Evolutionary conservation across 1,140 invertebrate species (phyloP).

Genomic region (Atta colombica): DNA sequence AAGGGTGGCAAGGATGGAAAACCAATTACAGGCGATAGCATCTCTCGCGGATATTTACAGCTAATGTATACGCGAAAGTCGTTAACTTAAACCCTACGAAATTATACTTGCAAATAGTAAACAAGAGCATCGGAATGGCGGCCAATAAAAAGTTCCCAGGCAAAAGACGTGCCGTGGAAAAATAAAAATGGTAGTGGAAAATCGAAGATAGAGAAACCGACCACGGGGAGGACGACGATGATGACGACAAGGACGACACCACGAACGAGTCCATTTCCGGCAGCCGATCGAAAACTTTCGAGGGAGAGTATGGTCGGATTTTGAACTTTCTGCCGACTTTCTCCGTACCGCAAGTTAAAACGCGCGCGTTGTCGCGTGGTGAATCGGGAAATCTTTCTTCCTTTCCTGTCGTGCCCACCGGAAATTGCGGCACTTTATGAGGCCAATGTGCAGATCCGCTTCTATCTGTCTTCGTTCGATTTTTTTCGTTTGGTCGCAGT

Average conservation of each 20-base stretch:
- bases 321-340: conserved; percentile 47
- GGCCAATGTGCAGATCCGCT: conserved; percentile 54
- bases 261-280: conserved; percentile 53
- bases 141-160: conserved; percentile 46
- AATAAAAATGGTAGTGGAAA: conserved; percentile 43
- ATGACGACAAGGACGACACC: neutral
- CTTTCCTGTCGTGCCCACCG: conserved; percentile 49
- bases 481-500: conserved; percentile 25
- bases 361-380: conserved; percentile 37
- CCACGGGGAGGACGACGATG: neutral
- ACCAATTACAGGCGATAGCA: conserved; percentile 63
- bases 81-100: conserved; percentile 51
- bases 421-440: conserved; percentile 77
- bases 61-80: conserved; percentile 59
- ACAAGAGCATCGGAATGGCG: conserved; percentile 48
- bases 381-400: conserved; percentile 48
- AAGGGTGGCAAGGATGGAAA: conserved; percentile 30
- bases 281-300: conserved; percentile 32
- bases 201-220: neutral
- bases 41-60: conserved; percentile 61
- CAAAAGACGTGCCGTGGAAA: conserved; percentile 42
- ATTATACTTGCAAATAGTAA: conserved; percentile 65
- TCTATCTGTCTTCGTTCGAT: conserved; percentile 64
- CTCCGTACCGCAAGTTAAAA: conserved; percentile 56
- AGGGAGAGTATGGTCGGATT: conserved; percentile 25